phyloP scores from a whole-genome alignment of 2,113 vertebrate species.

The Plestiodon gilberti region DNA sequence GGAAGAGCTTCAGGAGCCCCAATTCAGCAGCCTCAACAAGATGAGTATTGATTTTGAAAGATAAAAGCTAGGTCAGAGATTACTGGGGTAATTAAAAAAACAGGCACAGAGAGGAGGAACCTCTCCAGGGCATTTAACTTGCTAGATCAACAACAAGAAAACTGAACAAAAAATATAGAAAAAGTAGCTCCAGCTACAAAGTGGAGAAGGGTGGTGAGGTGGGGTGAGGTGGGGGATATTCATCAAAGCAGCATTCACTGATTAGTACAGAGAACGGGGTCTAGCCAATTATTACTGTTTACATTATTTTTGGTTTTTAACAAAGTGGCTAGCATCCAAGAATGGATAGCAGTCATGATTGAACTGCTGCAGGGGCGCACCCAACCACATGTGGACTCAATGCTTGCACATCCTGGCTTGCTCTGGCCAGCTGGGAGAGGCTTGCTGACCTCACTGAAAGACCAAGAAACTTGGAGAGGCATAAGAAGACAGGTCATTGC shows the following conservation, averaged over 20 bases:
- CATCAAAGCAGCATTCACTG: not conserved
- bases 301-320: not conserved
- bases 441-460: too few species aligned
- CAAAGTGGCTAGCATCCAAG: not conserved
- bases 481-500: not conserved
- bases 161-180: conserved; percentile 11
- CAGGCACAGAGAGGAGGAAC: conserved; percentile 28
- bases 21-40: not conserved
- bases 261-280: not conserved
- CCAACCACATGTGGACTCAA: too few species aligned
- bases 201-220: not conserved
- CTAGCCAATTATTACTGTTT: not conserved
- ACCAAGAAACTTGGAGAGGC: not conserved
- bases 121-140: conserved; percentile 31
- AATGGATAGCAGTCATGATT: not conserved
- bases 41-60: conserved; percentile 47
- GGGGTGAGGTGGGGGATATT: not conserved
- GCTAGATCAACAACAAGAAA: conserved; percentile 26
- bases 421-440: too few species aligned
- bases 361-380: not conserved
- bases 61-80: conserved; percentile 33
- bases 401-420: not conserved
- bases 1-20: not conserved
- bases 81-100: conserved; percentile 15
- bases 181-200: not conserved